Evolutionary conservation across 30 jellyfish, hydroid and myxozoan species (phyloP).

Genomic region (Calvadosia cruxmelitensis): DNA sequence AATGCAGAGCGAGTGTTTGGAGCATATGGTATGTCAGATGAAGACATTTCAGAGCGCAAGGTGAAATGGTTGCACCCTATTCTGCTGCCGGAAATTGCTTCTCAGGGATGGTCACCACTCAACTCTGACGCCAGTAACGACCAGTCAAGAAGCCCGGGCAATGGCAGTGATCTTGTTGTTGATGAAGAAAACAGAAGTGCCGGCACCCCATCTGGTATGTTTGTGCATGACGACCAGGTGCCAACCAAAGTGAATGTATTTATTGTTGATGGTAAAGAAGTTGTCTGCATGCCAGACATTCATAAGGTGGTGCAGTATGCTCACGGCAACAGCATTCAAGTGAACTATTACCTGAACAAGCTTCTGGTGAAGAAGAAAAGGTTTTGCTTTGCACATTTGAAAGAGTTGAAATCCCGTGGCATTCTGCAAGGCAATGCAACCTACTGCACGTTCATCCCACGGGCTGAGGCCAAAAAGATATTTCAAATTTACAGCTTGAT

Average conservation of each 20-base stretch:
- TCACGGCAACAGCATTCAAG: constrained; percentile 97
- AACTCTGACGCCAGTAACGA: constrained; percentile 11
- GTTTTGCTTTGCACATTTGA: constrained; percentile 92
- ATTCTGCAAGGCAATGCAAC: constrained; percentile 92
- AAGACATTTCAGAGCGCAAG: constrained; percentile 40
- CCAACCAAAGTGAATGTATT: constrained; percentile 44
- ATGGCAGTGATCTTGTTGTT: constrained; percentile 3
- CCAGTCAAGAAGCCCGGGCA: background rate
- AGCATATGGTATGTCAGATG: constrained; percentile 90
- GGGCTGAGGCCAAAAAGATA: constrained; percentile 82
- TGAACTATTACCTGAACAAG: constrained; percentile 75
- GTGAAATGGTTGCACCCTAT: constrained; percentile 62
- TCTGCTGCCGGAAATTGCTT: constrained; percentile 32
- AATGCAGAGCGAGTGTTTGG: constrained; percentile 90
- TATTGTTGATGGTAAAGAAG: constrained; percentile 87
- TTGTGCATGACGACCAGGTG: constrained; percentile 7
- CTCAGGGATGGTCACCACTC: constrained; percentile 25
- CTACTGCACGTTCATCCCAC: constrained; percentile 87
- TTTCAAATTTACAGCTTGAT: constrained; percentile 82
- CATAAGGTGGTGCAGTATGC: constrained; percentile 76
- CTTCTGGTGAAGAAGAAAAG: constrained; percentile 79
- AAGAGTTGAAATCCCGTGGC: constrained; percentile 75
- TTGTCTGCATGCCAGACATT: constrained; percentile 96
- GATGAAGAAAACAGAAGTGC: constrained; percentile 7
- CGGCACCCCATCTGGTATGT: constrained; percentile 4